Percentiles rank a stretch among this genome's conserved stretches.
Conservation (phyloP, 2,888 invertebrate genomes). For the Cataglyphis rosenhaueri region DNA sequence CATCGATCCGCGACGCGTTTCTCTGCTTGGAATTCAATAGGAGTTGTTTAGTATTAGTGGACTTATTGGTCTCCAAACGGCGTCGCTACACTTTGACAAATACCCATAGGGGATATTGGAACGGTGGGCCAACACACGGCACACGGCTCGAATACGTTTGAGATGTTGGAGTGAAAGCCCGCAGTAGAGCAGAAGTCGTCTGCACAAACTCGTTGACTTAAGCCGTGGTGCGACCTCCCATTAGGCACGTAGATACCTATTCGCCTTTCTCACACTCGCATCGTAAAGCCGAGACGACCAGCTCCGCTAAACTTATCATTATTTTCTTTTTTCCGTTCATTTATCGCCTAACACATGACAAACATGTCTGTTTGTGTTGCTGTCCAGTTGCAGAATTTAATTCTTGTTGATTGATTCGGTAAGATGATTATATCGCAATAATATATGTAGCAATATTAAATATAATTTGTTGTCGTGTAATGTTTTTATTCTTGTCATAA, state of each 20-base stretch:
- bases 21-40: slow-evolving; percentile 65
- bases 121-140: slow-evolving; percentile 32
- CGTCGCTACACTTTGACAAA: slow-evolving; percentile 57
- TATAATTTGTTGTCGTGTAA: not conserved
- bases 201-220: slow-evolving; percentile 60
- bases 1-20: slow-evolving; percentile 47
- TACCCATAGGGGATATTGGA: slow-evolving; percentile 62
- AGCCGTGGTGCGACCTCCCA: slow-evolving; percentile 58
- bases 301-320: slow-evolving; percentile 7
- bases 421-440: not conserved
- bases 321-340: slow-evolving; percentile 35
- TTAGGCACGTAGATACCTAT: slow-evolving; percentile 67
- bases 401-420: not conserved
- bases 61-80: slow-evolving; percentile 49
- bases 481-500: too few species aligned
- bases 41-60: slow-evolving; percentile 65
- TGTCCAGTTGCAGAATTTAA: not conserved
- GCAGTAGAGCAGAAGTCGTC: slow-evolving; percentile 29
- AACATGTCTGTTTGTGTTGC: not conserved
- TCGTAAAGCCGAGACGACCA: slow-evolving; percentile 22
- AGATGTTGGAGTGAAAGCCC: slow-evolving; percentile 48
- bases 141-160: slow-evolving; percentile 46
- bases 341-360: slow-evolving; percentile 21
- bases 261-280: slow-evolving; percentile 50
- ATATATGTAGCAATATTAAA: not conserved